phyloP scores from a whole-genome alignment of 2,888 invertebrate genomes.

The Ennomos fuscantarius region DNA sequence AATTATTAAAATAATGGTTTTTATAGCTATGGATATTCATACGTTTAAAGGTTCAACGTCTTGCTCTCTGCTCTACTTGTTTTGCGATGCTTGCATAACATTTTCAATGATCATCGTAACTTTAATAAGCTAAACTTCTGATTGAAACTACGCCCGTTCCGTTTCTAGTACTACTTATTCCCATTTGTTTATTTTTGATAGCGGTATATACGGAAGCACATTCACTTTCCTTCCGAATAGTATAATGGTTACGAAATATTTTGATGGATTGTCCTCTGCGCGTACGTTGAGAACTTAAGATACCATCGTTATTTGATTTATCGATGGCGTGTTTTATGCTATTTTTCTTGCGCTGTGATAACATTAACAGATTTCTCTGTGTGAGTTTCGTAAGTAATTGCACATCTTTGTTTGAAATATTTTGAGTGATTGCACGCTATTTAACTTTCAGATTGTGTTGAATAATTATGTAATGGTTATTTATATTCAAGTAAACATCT shows the following conservation, averaged over 20 bases:
- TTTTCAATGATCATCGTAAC: conserved; percentile 19
- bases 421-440: background rate
- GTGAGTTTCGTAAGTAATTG: conserved; percentile 2
- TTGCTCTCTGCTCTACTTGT: too few species aligned
- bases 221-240: conserved; percentile 41
- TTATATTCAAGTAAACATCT: too few species aligned
- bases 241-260: conserved; percentile 38
- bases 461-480: too few species aligned
- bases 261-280: conserved; percentile 29
- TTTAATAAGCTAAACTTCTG: conserved; percentile 16
- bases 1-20: too few species aligned
- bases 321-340: conserved; percentile 2
- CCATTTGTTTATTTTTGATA: conserved; percentile 31
- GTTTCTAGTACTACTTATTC: conserved; percentile 20
- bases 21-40: too few species aligned
- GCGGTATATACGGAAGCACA: conserved; percentile 38
- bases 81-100: background rate
- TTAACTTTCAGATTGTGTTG: too few species aligned
- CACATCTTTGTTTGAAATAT: conserved; percentile 5
- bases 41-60: too few species aligned
- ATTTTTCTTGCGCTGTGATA: conserved; percentile 9
- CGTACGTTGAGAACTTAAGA: background rate
- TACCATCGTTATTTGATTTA: conserved; percentile 10
- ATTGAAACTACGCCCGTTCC: conserved; percentile 10
- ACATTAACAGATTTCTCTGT: conserved; percentile 3